These are phyloP conservation scores for Drosophila athabasca DNA, from an alignment of 1,140 invertebrate species.

Conservation along the genomic window DNA sequence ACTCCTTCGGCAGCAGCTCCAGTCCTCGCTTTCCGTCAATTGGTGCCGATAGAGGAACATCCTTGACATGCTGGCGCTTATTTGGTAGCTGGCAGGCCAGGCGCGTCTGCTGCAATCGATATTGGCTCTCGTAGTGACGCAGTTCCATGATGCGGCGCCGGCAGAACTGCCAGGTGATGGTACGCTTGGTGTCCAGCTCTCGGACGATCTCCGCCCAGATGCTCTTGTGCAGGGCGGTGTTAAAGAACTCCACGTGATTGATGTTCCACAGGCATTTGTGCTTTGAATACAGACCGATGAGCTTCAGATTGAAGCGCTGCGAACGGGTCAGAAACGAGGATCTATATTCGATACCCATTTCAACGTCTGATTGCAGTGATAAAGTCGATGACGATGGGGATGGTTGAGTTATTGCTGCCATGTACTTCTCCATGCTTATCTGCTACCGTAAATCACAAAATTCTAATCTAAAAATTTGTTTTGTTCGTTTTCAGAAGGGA, in stretches of 20 bases:
- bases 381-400: too few species aligned
- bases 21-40: not conserved
- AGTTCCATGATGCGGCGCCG: slow-evolving; percentile 10
- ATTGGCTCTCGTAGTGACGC: slow-evolving; percentile 9
- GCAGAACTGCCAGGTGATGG: slow-evolving; percentile 3
- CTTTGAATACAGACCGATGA: not conserved
- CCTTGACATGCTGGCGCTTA: not conserved
- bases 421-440: too few species aligned
- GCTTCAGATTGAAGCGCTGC: slow-evolving; percentile 6
- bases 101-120: not conserved
- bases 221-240: not conserved
- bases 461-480: too few species aligned
- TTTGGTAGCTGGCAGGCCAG: not conserved
- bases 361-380: too few species aligned
- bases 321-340: not conserved
- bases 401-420: too few species aligned
- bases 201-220: slow-evolving; percentile 2
- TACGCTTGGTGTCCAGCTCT: not conserved
- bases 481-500: too few species aligned
- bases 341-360: too few species aligned
- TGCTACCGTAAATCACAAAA: too few species aligned
- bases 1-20: slow-evolving; percentile 3
- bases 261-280: slow-evolving; percentile 17
- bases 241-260: not conserved
- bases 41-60: slow-evolving; percentile 1